A percentile compares a stretch with the other conserved stretches of the same genome.
phyloP scores from a whole-genome alignment of 1,140 invertebrate species.

The Camponotus vicinus region DNA sequence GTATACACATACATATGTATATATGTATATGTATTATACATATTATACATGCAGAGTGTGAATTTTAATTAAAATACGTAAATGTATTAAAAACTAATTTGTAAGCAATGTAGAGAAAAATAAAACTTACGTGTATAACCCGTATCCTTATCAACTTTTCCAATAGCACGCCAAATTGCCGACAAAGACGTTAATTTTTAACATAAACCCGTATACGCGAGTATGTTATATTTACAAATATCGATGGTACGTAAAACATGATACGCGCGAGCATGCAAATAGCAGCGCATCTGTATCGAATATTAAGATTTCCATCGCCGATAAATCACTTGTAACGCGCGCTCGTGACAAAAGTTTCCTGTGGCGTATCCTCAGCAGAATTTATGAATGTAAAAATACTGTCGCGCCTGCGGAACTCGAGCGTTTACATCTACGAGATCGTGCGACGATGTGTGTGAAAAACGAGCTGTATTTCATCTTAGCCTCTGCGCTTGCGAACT shows the following conservation, averaged over 20 bases:
- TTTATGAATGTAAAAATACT: slow-evolving; percentile 59
- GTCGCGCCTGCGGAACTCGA: slow-evolving; percentile 14
- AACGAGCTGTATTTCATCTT: slow-evolving; percentile 44
- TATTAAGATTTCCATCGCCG: slow-evolving; percentile 50
- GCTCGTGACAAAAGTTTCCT: slow-evolving; percentile 19
- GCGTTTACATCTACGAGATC: slow-evolving; percentile 15
- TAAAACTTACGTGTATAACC: too few relatives aligned
- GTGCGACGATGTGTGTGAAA: neutral
- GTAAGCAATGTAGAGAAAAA: too few relatives aligned
- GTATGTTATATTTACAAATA: neutral
- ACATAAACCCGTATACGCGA: too few relatives aligned
- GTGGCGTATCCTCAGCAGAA: slow-evolving; percentile 34
- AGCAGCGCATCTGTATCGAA: slow-evolving; percentile 34
- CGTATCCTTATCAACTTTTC: too few relatives aligned
- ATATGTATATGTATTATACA: too few relatives aligned
- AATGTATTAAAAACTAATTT: too few relatives aligned
- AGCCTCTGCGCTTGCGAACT: slow-evolving; percentile 8
- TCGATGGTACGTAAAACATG: neutral
- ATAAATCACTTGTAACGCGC: slow-evolving; percentile 52
- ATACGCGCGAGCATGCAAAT: neutral
- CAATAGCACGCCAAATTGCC: too few relatives aligned
- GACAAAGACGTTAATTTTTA: too few relatives aligned
- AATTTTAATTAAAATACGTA: too few relatives aligned
- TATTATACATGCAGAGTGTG: too few relatives aligned
- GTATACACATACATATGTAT: too few relatives aligned